phyloP scores from a whole-genome alignment of 2,888 invertebrate genomes.

The Coremacera marginata region DNA sequence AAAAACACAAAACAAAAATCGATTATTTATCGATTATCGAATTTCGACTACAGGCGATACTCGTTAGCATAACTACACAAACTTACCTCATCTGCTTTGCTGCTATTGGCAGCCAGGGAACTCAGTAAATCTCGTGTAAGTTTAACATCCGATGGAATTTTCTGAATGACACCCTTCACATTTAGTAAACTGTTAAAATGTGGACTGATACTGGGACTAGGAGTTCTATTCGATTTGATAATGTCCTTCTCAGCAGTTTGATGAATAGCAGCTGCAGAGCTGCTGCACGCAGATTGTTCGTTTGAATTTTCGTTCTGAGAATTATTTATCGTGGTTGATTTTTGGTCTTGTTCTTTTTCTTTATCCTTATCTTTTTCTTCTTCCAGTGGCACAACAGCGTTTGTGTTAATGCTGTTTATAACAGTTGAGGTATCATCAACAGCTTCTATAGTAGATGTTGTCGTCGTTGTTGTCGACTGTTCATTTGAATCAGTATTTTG shows the following conservation, averaged over 20 bases:
- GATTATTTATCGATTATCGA: no score
- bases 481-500: slow-evolving; percentile 15
- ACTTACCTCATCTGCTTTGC: slow-evolving; percentile 44
- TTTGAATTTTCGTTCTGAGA: not conserved
- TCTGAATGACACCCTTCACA: slow-evolving; percentile 29
- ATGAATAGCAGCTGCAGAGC: slow-evolving; percentile 20
- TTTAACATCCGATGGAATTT: slow-evolving; percentile 40
- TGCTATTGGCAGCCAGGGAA: slow-evolving; percentile 17
- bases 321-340: not conserved
- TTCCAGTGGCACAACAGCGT: not conserved
- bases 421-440: slow-evolving; percentile 1
- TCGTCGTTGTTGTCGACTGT: not conserved
- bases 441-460: slow-evolving; percentile 8
- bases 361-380: not conserved
- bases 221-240: slow-evolving; percentile 36
- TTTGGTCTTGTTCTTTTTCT: slow-evolving; percentile 12
- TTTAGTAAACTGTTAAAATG: slow-evolving; percentile 31
- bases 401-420: slow-evolving; percentile 28
- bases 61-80: not conserved
- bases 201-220: slow-evolving; percentile 19
- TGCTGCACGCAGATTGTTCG: not conserved
- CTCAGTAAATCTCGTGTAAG: slow-evolving; percentile 31
- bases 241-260: slow-evolving; percentile 23
- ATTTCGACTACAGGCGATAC: no score
- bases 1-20: no score